Conservation (phyloP, 2,797 vertebrate species). For the Nyctibius grandis region DNA sequence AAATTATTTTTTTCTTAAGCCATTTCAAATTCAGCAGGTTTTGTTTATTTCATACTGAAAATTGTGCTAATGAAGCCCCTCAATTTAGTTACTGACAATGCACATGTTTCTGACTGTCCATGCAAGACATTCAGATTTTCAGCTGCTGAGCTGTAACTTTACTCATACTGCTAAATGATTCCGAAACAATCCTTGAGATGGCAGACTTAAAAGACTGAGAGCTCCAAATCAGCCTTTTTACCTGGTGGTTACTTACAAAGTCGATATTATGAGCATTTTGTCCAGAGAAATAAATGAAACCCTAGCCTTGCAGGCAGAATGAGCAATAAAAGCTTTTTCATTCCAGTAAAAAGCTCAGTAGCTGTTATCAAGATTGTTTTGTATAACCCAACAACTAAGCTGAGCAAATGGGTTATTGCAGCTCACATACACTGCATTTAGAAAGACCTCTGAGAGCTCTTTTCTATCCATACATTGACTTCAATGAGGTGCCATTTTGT, state of each 20-base stretch:
- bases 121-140: background rate
- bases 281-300: background rate
- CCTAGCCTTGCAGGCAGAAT: background rate
- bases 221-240: background rate
- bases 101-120: accelerated
- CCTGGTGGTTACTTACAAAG: background rate
- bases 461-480: background rate
- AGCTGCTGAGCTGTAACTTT: background rate
- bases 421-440: background rate
- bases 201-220: background rate
- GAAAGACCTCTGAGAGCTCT: background rate
- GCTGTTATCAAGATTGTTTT: background rate
- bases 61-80: background rate
- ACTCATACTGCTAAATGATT: background rate
- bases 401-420: background rate
- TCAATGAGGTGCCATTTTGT: background rate
- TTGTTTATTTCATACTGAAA: background rate
- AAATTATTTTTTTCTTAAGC: background rate
- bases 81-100: background rate
- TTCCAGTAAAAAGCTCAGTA: background rate
- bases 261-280: background rate
- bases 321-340: background rate
- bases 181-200: background rate
- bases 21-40: background rate
- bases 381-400: background rate